Evolutionary conservation across 64 coral and sea anemone genomes (phyloP), one percentile per base, ranked within the genome.

Genomic region (Actinia tenebrosa): DNA sequence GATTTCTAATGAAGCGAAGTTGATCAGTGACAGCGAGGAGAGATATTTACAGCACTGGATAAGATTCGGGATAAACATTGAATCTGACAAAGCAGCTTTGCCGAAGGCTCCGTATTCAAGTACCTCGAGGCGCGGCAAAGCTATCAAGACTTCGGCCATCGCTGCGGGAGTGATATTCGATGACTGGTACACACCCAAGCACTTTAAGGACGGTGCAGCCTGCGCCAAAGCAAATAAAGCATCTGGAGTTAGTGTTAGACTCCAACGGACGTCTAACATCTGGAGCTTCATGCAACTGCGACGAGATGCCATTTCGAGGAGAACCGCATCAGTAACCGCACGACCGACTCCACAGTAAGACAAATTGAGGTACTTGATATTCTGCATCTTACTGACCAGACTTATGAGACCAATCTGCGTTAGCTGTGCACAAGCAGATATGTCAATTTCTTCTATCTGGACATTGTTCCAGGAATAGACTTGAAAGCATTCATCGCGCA

Each of bases 241-340:
- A n/a, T 99, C 93, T 10, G 97, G 97, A 19, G 93, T 99, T 23
- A 99, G 47, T 9, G 93, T 94, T 20, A 99, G 75, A 72, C 97
- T 99, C 97, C 97, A 99, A n/a, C 97, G 85, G 18, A 99, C 93
- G 78, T 99, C 97, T 25, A 99, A 69, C 97, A 99, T 99, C 78
- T 95, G 93, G 27, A 99, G 86, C 23, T 90, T 90, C n/a, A 66
- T 87, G 22, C 97, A 92, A 23, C 84, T 95, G n/a, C 89, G 90
- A 18, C 78, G 86, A 80, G 90, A 71, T 11, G 91, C 93, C 88
- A 99, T 99, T 45, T 95, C 90, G 7, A 99, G 77, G 25, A 99
- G 84, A 17, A 99, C 97, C 15, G 88, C 88, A 44, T 99, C 97
- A 6, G 97, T 99, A n/a, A 99, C 97, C 1, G 97, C 97, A 19